Percentiles rank a stretch among this genome's conserved stretches.
Conservation (phyloP, 2,113 vertebrate species). For the Ammodytes marinus region DNA sequence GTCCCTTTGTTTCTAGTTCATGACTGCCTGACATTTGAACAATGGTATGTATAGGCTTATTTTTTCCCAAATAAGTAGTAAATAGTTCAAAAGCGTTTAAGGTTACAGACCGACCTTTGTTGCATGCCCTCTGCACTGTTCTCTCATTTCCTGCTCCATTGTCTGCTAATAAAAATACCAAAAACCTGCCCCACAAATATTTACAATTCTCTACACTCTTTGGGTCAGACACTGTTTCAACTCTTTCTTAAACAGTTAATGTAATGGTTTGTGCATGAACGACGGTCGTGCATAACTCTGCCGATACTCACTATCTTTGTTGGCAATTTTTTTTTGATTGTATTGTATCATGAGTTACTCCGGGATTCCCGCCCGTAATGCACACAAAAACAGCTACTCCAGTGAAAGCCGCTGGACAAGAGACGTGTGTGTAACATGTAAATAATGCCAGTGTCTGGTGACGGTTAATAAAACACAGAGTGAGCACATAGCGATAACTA, state of each 20-base stretch:
- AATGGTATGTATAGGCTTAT: not conserved
- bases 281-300: constrained; percentile 19
- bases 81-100: constrained; percentile 15
- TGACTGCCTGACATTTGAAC: constrained; percentile 40
- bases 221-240: not conserved
- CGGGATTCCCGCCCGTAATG: constrained; percentile 21
- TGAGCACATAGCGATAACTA: not conserved
- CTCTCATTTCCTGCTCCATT: constrained; percentile 43
- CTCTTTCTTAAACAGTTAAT: not conserved
- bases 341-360: constrained; percentile 19
- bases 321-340: constrained; percentile 3
- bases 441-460: not conserved
- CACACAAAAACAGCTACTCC: constrained; percentile 11
- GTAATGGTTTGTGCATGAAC: not conserved
- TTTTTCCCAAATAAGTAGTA: too few relatives aligned
- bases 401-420: not conserved
- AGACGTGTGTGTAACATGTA: not conserved
- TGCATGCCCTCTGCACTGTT: not conserved
- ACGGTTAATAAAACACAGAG: not conserved
- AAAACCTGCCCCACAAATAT: not conserved
- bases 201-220: not conserved
- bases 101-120: constrained; percentile 14
- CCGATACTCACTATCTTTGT: constrained; percentile 26
- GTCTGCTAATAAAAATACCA: constrained; percentile 16
- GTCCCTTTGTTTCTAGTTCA: not conserved